Conservation (phyloP, 2,797 vertebrate genomes). For the Platalea minor region DNA sequence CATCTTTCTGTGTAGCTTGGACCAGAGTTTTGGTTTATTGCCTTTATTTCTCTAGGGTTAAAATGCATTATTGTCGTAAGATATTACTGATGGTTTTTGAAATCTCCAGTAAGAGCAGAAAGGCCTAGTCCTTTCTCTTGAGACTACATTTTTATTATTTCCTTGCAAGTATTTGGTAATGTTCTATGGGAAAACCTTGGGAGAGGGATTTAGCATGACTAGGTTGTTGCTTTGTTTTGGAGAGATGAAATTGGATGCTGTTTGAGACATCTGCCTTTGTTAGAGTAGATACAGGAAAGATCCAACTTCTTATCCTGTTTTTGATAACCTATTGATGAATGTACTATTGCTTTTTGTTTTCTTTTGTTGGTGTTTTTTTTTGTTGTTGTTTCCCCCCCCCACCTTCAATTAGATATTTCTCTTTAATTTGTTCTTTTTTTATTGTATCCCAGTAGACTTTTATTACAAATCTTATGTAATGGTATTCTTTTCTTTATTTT, state of each 20-base stretch:
- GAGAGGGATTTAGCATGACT: not conserved
- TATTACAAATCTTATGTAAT: not conserved
- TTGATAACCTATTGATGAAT: not conserved
- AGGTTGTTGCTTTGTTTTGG: not conserved
- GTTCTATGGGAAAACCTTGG: not conserved
- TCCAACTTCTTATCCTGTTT: not conserved
- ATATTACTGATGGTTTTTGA: not conserved
- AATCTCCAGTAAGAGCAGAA: not conserved
- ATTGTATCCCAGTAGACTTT: not conserved
- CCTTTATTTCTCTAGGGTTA: slow-evolving; percentile 9
- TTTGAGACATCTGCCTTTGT: not conserved
- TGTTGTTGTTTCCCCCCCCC: no score
- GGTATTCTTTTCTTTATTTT: slow-evolving; percentile 31
- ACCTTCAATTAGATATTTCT: not conserved
- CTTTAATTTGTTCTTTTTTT: not conserved
- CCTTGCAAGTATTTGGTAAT: not conserved
- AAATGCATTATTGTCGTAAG: not conserved
- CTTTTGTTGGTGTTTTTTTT: not conserved
- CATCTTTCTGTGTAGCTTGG: not conserved
- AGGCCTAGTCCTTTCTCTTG: not conserved
- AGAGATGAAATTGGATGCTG: not conserved
- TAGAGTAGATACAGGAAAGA: not conserved
- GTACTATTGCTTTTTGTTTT: not conserved
- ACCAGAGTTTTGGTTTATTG: not conserved
- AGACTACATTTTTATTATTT: not conserved